Conservation (phyloP, 2,113 vertebrate species). For the Corvus hawaiiensis region DNA sequence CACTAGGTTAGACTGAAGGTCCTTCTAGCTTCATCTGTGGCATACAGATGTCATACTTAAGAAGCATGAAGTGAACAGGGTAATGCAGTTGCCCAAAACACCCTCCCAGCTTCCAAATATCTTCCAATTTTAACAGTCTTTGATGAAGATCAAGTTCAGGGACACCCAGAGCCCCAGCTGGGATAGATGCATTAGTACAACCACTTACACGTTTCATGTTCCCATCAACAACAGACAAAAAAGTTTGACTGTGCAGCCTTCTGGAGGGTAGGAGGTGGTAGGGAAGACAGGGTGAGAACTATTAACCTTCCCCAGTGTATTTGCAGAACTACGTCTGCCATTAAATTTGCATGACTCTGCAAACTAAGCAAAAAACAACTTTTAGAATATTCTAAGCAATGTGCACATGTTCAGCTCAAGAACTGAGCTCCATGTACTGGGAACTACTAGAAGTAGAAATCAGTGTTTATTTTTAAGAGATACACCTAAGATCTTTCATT, state of each 20-base stretch:
- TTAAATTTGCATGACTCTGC: not conserved
- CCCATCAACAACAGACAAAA: not conserved
- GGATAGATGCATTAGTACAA: not conserved
- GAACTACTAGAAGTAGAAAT: not conserved
- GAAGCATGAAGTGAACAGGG: not conserved
- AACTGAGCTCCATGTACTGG: not conserved
- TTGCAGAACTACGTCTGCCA: not conserved
- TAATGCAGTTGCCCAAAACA: not conserved
- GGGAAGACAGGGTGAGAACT: not conserved
- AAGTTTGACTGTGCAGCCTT: not conserved
- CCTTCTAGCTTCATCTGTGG: not conserved
- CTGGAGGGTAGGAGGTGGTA: not conserved
- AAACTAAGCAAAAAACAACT: not conserved
- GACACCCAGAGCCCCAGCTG: not conserved
- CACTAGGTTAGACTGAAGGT: not conserved
- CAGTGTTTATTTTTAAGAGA: not conserved
- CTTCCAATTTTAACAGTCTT: not conserved
- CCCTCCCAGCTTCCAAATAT: not conserved
- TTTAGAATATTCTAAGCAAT: not conserved
- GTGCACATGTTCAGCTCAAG: not conserved
- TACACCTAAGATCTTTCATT: not conserved
- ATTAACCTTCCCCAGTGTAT: not conserved
- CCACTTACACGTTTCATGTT: rapidly evolving
- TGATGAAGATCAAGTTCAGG: not conserved
- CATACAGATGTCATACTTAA: not conserved